These are phyloP conservation scores for Cyclopterus lumpus DNA, from an alignment of 2,797 vertebrate species.

Conservation along the genomic window DNA sequence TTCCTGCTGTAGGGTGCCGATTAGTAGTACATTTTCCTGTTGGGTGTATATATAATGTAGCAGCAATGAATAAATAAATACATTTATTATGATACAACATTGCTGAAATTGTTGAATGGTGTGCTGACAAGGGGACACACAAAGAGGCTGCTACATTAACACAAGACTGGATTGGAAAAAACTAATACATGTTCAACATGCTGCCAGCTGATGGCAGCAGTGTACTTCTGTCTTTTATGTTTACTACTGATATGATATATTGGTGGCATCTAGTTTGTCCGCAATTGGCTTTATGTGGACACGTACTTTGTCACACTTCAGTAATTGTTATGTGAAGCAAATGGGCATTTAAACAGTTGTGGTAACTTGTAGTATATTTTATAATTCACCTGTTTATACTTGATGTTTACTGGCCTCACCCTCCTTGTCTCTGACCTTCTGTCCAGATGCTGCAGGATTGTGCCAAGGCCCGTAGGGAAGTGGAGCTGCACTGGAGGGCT, in stretches of 20 bases:
- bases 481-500: conserved; percentile 96
- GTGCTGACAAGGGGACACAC: conserved; percentile 27
- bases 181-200: background rate
- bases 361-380: background rate
- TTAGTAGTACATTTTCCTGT: background rate
- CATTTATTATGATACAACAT: background rate
- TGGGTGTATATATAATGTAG: background rate
- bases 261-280: background rate
- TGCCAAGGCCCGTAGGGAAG: conserved; percentile 93
- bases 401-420: background rate
- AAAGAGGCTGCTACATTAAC: conserved; percentile 64
- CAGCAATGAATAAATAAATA: background rate
- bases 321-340: background rate
- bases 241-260: background rate
- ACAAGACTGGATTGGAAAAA: background rate
- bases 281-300: background rate
- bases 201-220: conserved; percentile 65
- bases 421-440: conserved; percentile 18
- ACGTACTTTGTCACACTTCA: background rate
- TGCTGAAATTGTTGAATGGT: conserved; percentile 14
- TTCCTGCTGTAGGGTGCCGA: background rate
- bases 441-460: conserved; percentile 96
- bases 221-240: conserved; percentile 12
- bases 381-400: background rate
- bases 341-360: background rate